Conservation (phyloP, 53 echinoderm and acorn worm species). For the Antedon mediterranea region DNA sequence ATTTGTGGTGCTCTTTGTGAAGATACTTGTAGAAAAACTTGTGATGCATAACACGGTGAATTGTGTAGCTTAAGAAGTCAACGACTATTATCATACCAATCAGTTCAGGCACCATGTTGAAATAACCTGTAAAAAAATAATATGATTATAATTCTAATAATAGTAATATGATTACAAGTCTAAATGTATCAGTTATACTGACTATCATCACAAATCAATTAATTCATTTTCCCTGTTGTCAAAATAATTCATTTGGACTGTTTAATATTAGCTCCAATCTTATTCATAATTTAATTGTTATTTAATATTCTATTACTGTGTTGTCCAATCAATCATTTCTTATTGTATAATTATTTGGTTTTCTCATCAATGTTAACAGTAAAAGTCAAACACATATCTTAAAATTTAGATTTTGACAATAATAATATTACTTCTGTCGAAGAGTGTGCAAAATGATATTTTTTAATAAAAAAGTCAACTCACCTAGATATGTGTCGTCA, state of each 20-base stretch:
- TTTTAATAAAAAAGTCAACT: neutral
- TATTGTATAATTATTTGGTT: too few species aligned
- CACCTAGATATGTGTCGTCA: neutral
- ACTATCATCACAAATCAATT: neutral
- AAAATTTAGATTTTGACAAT: too few species aligned
- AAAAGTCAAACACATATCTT: too few species aligned
- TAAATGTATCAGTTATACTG: neutral
- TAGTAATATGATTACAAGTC: neutral
- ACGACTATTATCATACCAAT: constrained; percentile 61
- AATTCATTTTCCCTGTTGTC: too few species aligned
- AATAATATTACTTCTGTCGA: too few species aligned
- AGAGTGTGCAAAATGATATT: too few species aligned
- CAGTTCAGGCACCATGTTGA: constrained; percentile 39
- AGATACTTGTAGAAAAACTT: constrained; percentile 62
- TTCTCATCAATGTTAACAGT: too few species aligned
- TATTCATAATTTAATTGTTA: too few species aligned
- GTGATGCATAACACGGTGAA: constrained; percentile 83
- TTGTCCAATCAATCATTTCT: too few species aligned
- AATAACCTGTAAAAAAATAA: constrained; percentile 31
- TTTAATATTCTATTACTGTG: too few species aligned
- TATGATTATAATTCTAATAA: neutral
- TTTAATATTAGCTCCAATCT: too few species aligned
- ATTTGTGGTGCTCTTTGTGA: constrained; percentile 79
- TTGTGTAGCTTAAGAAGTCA: constrained; percentile 82
- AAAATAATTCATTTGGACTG: too few species aligned